Base-by-base conservation (phyloP, 2,797 vertebrate species). In the Vireo griseus region DNA sequence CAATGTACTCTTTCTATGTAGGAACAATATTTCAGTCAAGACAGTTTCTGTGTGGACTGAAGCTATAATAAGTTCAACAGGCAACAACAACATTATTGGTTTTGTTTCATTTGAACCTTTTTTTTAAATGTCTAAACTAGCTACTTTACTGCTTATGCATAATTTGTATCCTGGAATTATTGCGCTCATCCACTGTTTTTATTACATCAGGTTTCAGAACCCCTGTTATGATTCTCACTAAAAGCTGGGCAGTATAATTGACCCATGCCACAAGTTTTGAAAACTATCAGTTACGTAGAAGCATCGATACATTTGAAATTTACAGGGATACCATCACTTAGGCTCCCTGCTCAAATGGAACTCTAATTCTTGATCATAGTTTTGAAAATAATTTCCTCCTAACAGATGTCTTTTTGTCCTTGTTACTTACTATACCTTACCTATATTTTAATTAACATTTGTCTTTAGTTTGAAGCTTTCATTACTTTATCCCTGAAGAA, bases 151-250 rank as follows among this genome's bases (percentile, higher is more conserved):
- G 4, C 39, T 68, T 35, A 47, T 48, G 50, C 9, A 9, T 45
- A 16, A 57, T 47, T 78, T 65, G 7, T 54, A 84, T 25, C 37
- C 52, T 68, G 10, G 12, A 91, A 72, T 82, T 79, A 48, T 25
- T 24, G 13, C 37, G n/a, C 52, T 91, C 42, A 78, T 28, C 16
- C 22, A n/a, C 3, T 44, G 20, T 18, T 89, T 72, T 31, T 44
- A 75, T 24, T 72, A 40, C 1, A 0, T 19, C 47, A 37, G 4
- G 26, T 61, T 82, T 62, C 0, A 0, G 47, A 83, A 66, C 2
- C 8, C 2, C 9, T 14, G 5, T 44, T 44, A 88, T 42, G 11
- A 76, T 44, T 66, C 24, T 57, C 28, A 51, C 11, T 63, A 63
- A 75, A 75, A 62, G 9, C 24, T 86, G 28, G 12, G 25, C 47